Conservation (phyloP, 2,113 vertebrate species). For the Sturnira hondurensis region DNA sequence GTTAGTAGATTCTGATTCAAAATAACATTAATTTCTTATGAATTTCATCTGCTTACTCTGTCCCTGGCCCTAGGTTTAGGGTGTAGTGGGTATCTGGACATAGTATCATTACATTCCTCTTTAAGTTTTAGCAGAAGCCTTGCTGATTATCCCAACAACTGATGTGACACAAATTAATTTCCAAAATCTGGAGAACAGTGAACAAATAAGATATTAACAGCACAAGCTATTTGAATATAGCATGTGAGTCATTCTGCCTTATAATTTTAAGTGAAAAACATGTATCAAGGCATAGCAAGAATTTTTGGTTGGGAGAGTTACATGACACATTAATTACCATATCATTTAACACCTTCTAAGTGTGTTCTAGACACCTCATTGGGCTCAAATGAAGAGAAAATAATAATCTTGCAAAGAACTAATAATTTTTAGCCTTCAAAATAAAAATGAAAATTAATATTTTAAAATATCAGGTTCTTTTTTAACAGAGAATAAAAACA, state of each 20-base stretch:
- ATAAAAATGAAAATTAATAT: background rate
- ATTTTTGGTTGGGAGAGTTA: background rate
- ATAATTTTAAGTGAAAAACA: background rate
- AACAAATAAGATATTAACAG: background rate
- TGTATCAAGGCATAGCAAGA: background rate
- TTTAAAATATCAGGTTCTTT: background rate
- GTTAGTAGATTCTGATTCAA: background rate
- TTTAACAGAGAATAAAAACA: slow-evolving; percentile 13
- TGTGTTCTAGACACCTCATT: background rate
- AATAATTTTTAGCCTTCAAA: background rate
- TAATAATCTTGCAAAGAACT: slow-evolving; percentile 1
- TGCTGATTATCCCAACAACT: background rate
- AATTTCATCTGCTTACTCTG: background rate
- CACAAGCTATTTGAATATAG: background rate
- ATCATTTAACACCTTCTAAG: background rate
- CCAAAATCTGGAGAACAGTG: background rate
- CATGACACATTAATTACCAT: background rate
- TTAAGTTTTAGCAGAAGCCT: background rate
- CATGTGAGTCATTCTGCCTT: background rate
- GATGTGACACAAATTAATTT: background rate
- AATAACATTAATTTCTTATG: background rate
- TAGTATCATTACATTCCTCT: background rate
- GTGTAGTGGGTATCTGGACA: background rate
- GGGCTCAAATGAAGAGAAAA: slow-evolving; percentile 18
- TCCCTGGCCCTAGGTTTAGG: background rate